Evolutionary conservation across 2,797 vertebrate species (phyloP), one percentile per base, ranked within the genome.

Genomic region (Pelobates cultripes): DNA sequence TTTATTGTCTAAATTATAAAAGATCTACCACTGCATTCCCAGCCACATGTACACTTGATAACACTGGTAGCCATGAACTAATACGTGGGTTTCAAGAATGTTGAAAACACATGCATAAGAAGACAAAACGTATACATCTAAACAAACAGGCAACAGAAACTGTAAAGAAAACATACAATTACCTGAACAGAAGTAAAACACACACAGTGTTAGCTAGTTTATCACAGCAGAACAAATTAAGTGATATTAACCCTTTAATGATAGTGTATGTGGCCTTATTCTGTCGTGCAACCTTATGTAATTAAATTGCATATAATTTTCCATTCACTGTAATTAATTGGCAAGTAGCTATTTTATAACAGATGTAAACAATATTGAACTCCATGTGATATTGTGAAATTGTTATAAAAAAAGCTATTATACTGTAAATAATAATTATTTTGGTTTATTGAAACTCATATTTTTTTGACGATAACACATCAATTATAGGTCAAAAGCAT

Each of bases 401-500:
- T 67, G 70, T 42, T 60, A 82, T 42, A 77, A 51, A 44, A 28
- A 28, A 77, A 78, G 53, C 68, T 43, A 70, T 73, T 61, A 47
- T 66, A 55, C 43, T 43, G 43, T 42, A 75, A 70, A 70, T n/a
- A 83, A 41, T n/a, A 55, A 64, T 75, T 61, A 51, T 78, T 68
- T 77, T 64, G 60, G 45, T 53, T 78, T 76, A 83, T 64, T 68
- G 42, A 43, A 70, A 43, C 44, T 64, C 71, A 70, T 61, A 72
- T 78, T 70, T 83, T 28, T 68, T 55, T 51, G 42, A 75, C 60
- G 5, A 67, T 44, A 83, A 63, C 67, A 64, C 55, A 83, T 78
- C 55, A 78, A 78, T 79, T 74, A 79, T 73, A 78, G 76, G 75
- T 78, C 61, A 78, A n/a, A 7, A 64, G 53, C 68, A 72, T 40